These are phyloP conservation scores for Parelbella ahira DNA, from an alignment of 2,888 invertebrate genomes.

Conservation along the genomic window DNA sequence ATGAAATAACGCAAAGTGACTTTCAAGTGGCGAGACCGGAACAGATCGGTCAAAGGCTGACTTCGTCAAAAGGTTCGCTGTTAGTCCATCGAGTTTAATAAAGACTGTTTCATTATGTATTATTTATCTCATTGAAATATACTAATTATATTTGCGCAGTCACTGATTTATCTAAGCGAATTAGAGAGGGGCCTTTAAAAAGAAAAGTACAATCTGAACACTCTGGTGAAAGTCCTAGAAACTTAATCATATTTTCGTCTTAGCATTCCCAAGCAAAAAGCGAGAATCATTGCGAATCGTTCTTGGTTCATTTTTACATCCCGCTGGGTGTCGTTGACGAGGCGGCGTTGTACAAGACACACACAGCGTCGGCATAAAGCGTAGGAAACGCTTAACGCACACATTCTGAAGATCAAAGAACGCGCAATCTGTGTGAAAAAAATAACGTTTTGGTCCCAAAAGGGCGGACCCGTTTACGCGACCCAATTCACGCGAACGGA, in stretches of 20 bases:
- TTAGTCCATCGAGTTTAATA: no score
- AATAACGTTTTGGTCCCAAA: conserved; percentile 78
- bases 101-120: no score
- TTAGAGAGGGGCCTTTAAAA: background rate
- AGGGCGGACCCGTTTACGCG: conserved; percentile 80
- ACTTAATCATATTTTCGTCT: conserved; percentile 21
- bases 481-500: conserved; percentile 78
- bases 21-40: no score
- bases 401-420: conserved; percentile 76
- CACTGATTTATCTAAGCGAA: no score
- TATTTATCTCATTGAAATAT: no score
- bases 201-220: background rate
- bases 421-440: conserved; percentile 79
- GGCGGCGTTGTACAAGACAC: conserved; percentile 52
- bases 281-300: conserved; percentile 56
- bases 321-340: conserved; percentile 68
- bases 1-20: no score
- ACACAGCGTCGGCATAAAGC: conserved; percentile 67
- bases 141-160: no score
- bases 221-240: conserved; percentile 5
- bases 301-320: conserved; percentile 65
- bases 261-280: conserved; percentile 32
- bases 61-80: no score
- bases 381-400: conserved; percentile 77
- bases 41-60: no score